Percentiles rank a stretch among this genome's conserved stretches.
Evolutionary conservation across 37 sponge, comb jelly and placozoan species (phyloP).

Genomic region (Agelas oroides): DNA sequence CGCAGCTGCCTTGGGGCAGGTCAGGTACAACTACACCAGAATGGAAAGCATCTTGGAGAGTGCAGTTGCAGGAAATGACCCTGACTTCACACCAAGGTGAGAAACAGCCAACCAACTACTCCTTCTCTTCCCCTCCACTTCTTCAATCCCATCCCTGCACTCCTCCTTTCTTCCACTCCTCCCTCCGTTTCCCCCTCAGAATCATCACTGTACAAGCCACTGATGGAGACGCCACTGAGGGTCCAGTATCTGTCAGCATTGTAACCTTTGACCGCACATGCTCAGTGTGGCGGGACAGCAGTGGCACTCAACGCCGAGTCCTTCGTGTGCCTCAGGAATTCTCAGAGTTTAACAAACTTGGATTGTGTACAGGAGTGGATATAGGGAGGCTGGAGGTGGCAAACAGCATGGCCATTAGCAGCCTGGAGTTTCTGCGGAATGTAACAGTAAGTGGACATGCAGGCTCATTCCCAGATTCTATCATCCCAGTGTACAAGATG

Average conservation of each 20-base stretch:
- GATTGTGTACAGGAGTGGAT: conserved; percentile 27
- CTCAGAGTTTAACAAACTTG: conserved; percentile 14
- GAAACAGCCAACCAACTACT: no score
- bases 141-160: no score
- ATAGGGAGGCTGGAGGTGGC: conserved; percentile 19
- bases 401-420: conserved; percentile 6
- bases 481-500: no score
- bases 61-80: conserved; percentile 15
- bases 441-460: conserved; percentile 23
- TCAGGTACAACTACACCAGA: conserved; percentile 38
- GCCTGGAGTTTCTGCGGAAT: conserved; percentile 24
- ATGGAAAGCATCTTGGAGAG: conserved; percentile 36
- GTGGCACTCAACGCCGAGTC: background rate
- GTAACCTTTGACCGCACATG: conserved; percentile 54
- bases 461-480: background rate
- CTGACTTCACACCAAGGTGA: conserved; percentile 61
- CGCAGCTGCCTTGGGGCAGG: background rate
- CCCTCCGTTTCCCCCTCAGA: background rate
- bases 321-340: background rate
- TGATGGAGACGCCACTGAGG: conserved; percentile 28
- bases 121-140: no score
- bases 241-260: background rate
- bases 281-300: background rate
- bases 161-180: no score
- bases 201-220: conserved; percentile 27